Conservation (phyloP, 92 coral and sea anemone genomes). For the Heliopora coerulea region DNA sequence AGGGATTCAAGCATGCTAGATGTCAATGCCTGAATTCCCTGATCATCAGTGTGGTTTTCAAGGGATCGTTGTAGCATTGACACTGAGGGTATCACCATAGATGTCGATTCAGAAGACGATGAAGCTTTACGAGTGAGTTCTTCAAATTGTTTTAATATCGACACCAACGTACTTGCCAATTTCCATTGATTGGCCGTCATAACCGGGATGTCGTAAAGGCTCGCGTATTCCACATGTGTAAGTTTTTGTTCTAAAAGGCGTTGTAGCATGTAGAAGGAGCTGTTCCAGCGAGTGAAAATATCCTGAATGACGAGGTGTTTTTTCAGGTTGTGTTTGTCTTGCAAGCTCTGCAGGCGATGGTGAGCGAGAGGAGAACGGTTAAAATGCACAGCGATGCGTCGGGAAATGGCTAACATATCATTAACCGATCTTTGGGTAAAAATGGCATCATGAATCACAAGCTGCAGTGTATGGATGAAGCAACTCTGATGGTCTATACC, state of each 20-base stretch:
- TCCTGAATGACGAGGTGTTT: slow-evolving; percentile 14
- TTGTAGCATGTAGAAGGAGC: slow-evolving; percentile 24
- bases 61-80: slow-evolving; percentile 23
- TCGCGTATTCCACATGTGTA: slow-evolving; percentile 2
- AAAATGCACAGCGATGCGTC: slow-evolving; percentile 23
- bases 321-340: not conserved
- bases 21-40: slow-evolving; percentile 24
- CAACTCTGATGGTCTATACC: slow-evolving; percentile 27
- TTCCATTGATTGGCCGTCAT: slow-evolving; percentile 14
- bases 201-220: slow-evolving; percentile 13
- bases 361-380: slow-evolving; percentile 13
- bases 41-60: slow-evolving; percentile 31
- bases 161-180: slow-evolving; percentile 8
- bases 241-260: slow-evolving; percentile 5
- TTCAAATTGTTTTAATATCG: slow-evolving; percentile 3
- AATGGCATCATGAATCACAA: slow-evolving; percentile 19
- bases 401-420: slow-evolving; percentile 20
- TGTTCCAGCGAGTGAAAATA: slow-evolving; percentile 4
- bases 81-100: slow-evolving; percentile 20
- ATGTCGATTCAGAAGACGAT: slow-evolving; percentile 8
- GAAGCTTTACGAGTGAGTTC: slow-evolving; percentile 16
- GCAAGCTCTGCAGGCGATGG: slow-evolving; percentile 11
- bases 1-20: slow-evolving; percentile 17
- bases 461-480: slow-evolving; percentile 18
- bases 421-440: slow-evolving; percentile 19